Evolutionary conservation across 1,140 invertebrate genomes (phyloP).

Genomic region (Neuroterus valhalla): DNA sequence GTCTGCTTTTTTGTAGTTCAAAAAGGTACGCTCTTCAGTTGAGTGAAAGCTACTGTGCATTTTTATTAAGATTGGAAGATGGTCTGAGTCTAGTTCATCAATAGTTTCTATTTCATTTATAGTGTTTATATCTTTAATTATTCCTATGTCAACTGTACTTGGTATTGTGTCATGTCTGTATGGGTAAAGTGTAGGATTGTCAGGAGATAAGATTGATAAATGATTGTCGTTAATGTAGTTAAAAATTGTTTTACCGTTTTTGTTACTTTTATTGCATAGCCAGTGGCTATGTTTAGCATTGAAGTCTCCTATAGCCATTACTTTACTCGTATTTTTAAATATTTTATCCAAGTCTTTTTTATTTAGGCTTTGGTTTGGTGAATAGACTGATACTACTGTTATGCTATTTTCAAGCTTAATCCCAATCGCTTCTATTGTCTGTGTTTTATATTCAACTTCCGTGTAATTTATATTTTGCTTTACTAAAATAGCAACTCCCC

Average conservation of each 20-base stretch:
- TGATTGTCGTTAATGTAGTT: conserved; percentile 5
- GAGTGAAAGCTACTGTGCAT: not conserved
- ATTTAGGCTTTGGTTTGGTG: conserved; percentile 15
- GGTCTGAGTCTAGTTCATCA: conserved; percentile 31
- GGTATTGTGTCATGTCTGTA: too few relatives aligned
- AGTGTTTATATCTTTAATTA: too few relatives aligned
- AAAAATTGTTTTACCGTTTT: conserved; percentile 23
- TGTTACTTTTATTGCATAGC: conserved; percentile 23
- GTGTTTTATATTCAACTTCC: too few relatives aligned
- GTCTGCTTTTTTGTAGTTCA: not conserved
- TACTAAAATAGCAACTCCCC: too few relatives aligned
- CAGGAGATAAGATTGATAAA: too few relatives aligned
- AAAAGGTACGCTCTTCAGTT: not conserved
- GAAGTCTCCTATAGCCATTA: too few relatives aligned
- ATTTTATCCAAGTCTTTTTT: conserved; percentile 30
- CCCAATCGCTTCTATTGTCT: not conserved
- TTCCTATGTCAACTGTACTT: too few relatives aligned
- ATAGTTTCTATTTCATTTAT: too few relatives aligned
- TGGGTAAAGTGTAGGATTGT: too few relatives aligned
- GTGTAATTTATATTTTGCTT: too few relatives aligned
- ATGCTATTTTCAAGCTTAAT: conserved; percentile 14
- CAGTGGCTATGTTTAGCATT: too few relatives aligned
- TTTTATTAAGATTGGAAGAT: not conserved
- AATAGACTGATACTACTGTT: conserved; percentile 23
- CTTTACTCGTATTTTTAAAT: not conserved